Percentiles rank a stretch among this genome's conserved stretches.
Conservation (phyloP, 2,797 vertebrate genomes). For the Dendrocincla tyrannina region DNA sequence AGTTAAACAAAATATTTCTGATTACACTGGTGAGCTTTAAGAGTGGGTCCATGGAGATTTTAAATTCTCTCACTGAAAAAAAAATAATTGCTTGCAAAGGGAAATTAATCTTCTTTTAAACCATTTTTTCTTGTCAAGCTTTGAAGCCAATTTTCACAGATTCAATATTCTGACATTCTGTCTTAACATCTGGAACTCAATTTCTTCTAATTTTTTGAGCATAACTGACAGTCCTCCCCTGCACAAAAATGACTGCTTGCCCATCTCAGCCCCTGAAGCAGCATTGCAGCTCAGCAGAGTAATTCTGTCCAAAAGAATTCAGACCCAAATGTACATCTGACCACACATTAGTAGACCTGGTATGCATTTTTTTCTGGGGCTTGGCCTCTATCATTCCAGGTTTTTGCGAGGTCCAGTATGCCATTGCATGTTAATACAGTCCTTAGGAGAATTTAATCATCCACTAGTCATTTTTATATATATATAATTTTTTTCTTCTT, state of each 20-base stretch:
- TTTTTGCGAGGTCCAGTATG: not conserved
- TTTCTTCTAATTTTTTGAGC: not conserved
- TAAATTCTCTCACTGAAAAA: not conserved
- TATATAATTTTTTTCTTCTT: not conserved
- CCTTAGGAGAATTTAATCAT: not conserved
- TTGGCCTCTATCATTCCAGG: not conserved
- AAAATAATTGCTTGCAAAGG: not conserved
- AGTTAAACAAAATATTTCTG: not conserved
- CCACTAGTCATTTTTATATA: not conserved
- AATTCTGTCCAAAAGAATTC: not conserved
- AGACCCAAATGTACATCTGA: not conserved
- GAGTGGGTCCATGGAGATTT: not conserved
- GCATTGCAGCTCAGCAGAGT: not conserved
- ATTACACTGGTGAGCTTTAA: not conserved
- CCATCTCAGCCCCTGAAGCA: not conserved
- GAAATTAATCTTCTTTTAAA: not conserved
- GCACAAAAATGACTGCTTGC: not conserved
- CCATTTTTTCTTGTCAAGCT: not conserved
- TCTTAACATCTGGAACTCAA: not conserved
- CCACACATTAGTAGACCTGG: not conserved
- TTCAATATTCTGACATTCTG: not conserved
- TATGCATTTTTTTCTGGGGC: not conserved
- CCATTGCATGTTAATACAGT: not conserved
- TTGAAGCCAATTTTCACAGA: not conserved
- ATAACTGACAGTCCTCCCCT: not conserved